Conservation (phyloP, 2,113 vertebrate genomes). For the Ammodytes dubius region DNA sequence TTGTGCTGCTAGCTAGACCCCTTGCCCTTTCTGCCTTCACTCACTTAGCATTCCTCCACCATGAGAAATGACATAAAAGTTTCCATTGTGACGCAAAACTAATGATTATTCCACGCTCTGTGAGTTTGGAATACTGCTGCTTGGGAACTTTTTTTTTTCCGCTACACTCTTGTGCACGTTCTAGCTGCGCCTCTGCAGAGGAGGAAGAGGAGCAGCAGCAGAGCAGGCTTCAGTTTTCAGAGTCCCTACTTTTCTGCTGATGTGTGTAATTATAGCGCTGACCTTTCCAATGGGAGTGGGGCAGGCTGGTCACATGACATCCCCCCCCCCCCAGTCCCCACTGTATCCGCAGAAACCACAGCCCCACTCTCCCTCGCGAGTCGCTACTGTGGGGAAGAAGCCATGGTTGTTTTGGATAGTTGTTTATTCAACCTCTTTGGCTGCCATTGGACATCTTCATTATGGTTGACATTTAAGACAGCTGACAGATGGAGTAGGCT, state of each 20-base stretch:
- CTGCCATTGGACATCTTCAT: slow-evolving; percentile 45
- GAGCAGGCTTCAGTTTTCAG: slow-evolving; percentile 51
- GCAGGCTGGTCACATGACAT: slow-evolving; percentile 67
- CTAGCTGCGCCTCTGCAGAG: slow-evolving; percentile 54
- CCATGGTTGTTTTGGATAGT: slow-evolving; percentile 45
- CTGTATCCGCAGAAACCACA: slow-evolving; percentile 64
- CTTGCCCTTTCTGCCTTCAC: not conserved
- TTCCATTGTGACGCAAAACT: slow-evolving; percentile 76
- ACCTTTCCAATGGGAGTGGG: slow-evolving; percentile 74
- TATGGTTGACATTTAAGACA: slow-evolving; percentile 57
- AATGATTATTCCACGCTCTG: slow-evolving; percentile 72
- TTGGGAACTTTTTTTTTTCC: slow-evolving; percentile 7
- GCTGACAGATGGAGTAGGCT: slow-evolving; percentile 32
- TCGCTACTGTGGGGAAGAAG: slow-evolving; percentile 37
- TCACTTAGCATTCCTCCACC: slow-evolving; percentile 12
- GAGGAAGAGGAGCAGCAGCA: slow-evolving; percentile 17
- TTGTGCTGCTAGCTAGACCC: slow-evolving; percentile 30
- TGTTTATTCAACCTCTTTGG: slow-evolving; percentile 39
- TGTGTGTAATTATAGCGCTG: slow-evolving; percentile 82
- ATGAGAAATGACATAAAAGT: slow-evolving; percentile 58
- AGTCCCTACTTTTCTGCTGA: slow-evolving; percentile 76
- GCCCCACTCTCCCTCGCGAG: slow-evolving; percentile 22
- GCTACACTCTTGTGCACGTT: slow-evolving; percentile 28
- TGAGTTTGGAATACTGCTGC: slow-evolving; percentile 41
- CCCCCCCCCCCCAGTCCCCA: slow-evolving; percentile 19